Conservation (phyloP, 2,113 vertebrate species). For the Pelusios castaneus region DNA sequence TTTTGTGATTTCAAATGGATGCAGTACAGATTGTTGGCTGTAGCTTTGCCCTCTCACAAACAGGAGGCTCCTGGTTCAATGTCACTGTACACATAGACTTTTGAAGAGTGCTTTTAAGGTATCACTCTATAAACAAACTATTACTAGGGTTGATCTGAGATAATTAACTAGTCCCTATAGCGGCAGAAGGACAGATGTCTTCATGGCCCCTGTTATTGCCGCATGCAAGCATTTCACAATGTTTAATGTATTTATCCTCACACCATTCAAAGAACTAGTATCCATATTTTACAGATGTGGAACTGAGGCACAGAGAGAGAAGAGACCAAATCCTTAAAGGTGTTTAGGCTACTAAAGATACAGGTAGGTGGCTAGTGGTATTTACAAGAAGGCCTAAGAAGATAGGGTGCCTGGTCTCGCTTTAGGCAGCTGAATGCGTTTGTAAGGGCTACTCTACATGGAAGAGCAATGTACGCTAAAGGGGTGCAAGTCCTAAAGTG, state of each 20-base stretch:
- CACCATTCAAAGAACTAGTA: background rate
- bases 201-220: background rate
- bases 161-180: background rate
- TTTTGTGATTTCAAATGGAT: background rate
- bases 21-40: no score
- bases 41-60: background rate
- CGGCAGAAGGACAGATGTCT: background rate
- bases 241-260: background rate
- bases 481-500: background rate
- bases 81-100: background rate
- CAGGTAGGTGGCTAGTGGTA: background rate
- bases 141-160: background rate
- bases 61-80: background rate
- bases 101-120: background rate
- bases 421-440: background rate
- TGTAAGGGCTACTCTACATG: background rate
- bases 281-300: background rate
- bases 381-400: background rate
- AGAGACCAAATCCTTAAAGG: background rate
- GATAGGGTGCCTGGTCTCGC: background rate
- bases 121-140: background rate
- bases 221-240: background rate
- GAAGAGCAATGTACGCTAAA: background rate
- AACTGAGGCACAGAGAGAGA: background rate
- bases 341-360: background rate